Conservation (phyloP, 2,888 invertebrate species). For the Electrophaes corylata region DNA sequence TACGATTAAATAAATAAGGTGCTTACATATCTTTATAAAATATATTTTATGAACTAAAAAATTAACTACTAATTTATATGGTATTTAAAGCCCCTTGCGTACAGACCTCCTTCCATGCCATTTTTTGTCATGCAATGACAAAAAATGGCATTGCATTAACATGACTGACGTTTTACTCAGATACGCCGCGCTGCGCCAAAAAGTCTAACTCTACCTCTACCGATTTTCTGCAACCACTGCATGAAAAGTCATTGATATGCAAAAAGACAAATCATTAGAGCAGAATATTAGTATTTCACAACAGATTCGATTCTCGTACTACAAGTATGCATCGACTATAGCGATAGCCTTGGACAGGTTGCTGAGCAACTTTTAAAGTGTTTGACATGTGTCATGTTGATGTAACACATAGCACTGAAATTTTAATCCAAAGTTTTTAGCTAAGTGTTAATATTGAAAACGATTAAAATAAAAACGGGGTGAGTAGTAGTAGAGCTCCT, state of each 20-base stretch:
- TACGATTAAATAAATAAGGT: no score
- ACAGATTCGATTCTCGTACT: slow-evolving; percentile 8
- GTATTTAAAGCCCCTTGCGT: no score
- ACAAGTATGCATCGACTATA: slow-evolving; percentile 25
- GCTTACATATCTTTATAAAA: no score
- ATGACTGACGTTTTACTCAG: not conserved
- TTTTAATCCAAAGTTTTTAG: no score
- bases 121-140: not conserved
- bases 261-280: not conserved
- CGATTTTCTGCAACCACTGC: not conserved
- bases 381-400: not conserved
- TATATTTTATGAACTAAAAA: no score
- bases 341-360: slow-evolving; percentile 15
- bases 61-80: no score
- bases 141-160: no score
- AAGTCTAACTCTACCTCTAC: not conserved
- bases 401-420: not conserved
- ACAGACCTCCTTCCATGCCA: not conserved
- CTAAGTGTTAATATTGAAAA: no score
- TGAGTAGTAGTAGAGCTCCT: no score
- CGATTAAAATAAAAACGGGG: no score
- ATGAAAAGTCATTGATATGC: not conserved
- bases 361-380: slow-evolving; percentile 3
- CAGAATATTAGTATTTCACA: not conserved
- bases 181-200: not conserved